Evolutionary conservation across 2,113 vertebrate genomes (phyloP), one percentile per base, ranked within the genome.

Genomic region (Erinaceus europaeus): DNA sequence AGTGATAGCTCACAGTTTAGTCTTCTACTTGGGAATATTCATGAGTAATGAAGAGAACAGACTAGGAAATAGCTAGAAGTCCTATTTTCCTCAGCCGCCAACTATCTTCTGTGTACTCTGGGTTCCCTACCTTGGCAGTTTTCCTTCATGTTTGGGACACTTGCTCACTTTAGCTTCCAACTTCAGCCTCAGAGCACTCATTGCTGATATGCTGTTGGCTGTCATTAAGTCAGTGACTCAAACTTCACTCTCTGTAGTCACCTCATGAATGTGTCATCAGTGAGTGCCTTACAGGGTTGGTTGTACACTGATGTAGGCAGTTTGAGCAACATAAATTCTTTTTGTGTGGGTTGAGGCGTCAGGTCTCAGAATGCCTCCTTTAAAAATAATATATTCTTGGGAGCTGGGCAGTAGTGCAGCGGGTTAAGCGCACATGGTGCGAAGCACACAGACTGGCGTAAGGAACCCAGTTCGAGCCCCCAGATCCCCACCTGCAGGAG

Each of bases 11-110:
- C n/a, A 42, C 73, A 67, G 9, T 5, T 68, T 23, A 75, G 32
- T 5, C 21, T 12, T 27, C 87, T 5, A 46, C 2, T 5, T 76
- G 42, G 6, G 7, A 62, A 42, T 36, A 34, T 65, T 61, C 29
- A 3, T 38, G 23, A 61, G 15, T 7, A 13, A 34, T 9, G 18
- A 1, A 4, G 40, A 40, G 5, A 10, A 23, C 0, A 76, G 32
- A 17, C 7, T 8, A 29, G 67, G 55, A 86, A 20, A 42, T 25
- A 40, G 18, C 9, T 29, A 18, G 52, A 10, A 4, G 6, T 25
- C 21, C 18, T 18, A 7, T 14, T 38, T 4, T 67, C 23, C 48
- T 29, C 25, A 44, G 34, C 10, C n/a, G 17, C 32, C 4, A 21
- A 4, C 79, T 36, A 18, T 17, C 2, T 20, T 17, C 38, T 34